phyloP scores from a whole-genome alignment of 2,113 vertebrate genomes.

The Amphiprion ocellaris region DNA sequence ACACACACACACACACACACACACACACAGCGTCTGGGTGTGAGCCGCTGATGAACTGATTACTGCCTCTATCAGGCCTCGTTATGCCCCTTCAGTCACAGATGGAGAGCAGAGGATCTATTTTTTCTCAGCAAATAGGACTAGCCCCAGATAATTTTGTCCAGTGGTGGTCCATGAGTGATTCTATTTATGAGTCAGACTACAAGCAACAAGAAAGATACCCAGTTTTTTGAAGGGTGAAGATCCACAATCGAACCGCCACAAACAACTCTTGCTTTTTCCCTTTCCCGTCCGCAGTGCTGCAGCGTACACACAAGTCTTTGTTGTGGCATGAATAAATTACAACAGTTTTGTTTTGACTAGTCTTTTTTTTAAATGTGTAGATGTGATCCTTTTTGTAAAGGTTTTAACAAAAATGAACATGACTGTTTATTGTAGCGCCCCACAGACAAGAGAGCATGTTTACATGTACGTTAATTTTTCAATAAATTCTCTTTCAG shows the following conservation, averaged over 20 bases:
- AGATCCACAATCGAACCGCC: neutral
- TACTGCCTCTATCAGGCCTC: conserved; percentile 44
- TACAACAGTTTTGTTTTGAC: conserved; percentile 13
- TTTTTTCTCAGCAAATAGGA: conserved; percentile 57
- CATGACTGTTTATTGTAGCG: conserved; percentile 46
- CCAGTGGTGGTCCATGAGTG: conserved; percentile 24
- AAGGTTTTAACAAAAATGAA: conserved; percentile 23
- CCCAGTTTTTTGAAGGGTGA: conserved; percentile 10
- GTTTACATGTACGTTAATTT: conserved; percentile 39
- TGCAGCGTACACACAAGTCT: conserved; percentile 16
- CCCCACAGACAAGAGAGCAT: conserved; percentile 22
- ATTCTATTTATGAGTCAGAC: conserved; percentile 54
- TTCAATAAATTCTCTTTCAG: neutral
- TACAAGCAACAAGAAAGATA: conserved; percentile 17
- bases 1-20: conserved; percentile 23
- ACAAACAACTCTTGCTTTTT: conserved; percentile 5
- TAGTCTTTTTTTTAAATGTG: neutral
- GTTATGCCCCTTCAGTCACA: conserved; percentile 55
- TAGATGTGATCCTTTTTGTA: conserved; percentile 27
- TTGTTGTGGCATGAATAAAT: conserved; percentile 53
- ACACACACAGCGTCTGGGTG: conserved; percentile 1
- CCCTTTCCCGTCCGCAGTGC: conserved; percentile 15
- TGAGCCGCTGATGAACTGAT: conserved; percentile 58
- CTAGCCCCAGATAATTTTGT: conserved; percentile 53
- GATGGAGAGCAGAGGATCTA: conserved; percentile 50